Percentiles rank a stretch among this genome's conserved stretches.
Conservation (phyloP, 2,797 vertebrate species). For the Bradypodion ventrale region DNA sequence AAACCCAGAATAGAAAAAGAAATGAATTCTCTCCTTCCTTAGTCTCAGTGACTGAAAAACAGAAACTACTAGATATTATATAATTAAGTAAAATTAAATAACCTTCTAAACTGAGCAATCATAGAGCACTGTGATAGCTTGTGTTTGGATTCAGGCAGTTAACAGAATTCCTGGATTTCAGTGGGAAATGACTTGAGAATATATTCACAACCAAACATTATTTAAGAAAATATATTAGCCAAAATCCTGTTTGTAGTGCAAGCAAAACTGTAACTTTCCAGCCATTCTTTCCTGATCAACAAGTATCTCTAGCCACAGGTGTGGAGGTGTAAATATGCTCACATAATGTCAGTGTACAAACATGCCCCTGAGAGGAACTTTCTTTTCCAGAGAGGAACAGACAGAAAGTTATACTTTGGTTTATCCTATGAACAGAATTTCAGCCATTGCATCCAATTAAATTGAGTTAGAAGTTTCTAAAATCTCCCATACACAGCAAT, state of each 20-base stretch:
- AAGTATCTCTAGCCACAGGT: no score
- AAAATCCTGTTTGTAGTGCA: no score
- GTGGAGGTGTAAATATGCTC: no score
- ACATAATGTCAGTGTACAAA: no score
- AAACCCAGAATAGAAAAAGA: background rate
- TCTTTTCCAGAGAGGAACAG: no score
- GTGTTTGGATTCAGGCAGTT: background rate
- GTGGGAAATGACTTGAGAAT: conserved; percentile 9
- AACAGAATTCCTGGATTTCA: background rate
- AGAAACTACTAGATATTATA: background rate
- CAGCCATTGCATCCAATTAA: background rate
- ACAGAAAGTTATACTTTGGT: no score
- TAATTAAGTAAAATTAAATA: conserved; percentile 29
- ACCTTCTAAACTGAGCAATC: conserved; percentile 28
- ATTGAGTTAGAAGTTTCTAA: background rate
- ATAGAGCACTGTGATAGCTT: background rate
- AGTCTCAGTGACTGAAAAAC: conserved; percentile 5
- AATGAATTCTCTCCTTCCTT: background rate
- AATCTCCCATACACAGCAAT: background rate
- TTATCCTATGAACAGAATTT: no score
- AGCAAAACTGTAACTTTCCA: no score
- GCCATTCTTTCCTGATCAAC: no score
- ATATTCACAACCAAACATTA: background rate
- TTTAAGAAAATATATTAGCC: background rate
- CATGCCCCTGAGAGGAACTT: no score